phyloP scores from a whole-genome alignment of 2,888 invertebrate species.

The Platynereis dumerilii region DNA sequence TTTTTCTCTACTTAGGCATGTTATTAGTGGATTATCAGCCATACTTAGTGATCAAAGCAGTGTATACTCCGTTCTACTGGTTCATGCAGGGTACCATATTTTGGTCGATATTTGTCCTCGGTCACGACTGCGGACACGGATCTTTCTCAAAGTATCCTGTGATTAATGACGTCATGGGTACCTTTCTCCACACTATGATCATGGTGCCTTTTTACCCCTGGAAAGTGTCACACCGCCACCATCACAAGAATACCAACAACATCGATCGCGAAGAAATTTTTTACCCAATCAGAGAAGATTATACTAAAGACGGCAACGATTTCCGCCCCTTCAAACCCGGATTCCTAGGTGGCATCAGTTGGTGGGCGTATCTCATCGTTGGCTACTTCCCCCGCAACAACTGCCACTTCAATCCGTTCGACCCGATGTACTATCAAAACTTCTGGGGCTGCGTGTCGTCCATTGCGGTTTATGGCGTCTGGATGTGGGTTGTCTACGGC shows the following conservation, averaged over 20 bases:
- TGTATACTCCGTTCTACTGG: constrained; percentile 47
- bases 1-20: constrained; percentile 34
- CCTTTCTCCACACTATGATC: constrained; percentile 49
- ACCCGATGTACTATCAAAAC: constrained; percentile 43
- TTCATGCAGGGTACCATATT: constrained; percentile 54
- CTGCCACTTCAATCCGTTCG: constrained; percentile 47
- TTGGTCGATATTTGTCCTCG: constrained; percentile 53
- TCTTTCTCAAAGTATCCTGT: constrained; percentile 50
- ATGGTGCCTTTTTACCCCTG: constrained; percentile 56
- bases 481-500: constrained; percentile 40
- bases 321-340: constrained; percentile 24
- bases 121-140: constrained; percentile 58
- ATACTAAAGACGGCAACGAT: not conserved
- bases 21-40: constrained; percentile 20
- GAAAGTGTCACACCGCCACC: constrained; percentile 55
- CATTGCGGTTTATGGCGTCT: constrained; percentile 37
- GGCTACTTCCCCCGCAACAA: constrained; percentile 53
- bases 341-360: constrained; percentile 45
- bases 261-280: constrained; percentile 60
- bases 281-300: constrained; percentile 48
- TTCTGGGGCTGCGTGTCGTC: constrained; percentile 37
- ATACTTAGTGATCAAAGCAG: constrained; percentile 22
- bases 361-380: constrained; percentile 51
- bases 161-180: constrained; percentile 53
- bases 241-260: constrained; percentile 57